These are phyloP conservation scores for Galendromus occidentalis DNA, from an alignment of 1,140 invertebrate genomes.

Conservation along the genomic window DNA sequence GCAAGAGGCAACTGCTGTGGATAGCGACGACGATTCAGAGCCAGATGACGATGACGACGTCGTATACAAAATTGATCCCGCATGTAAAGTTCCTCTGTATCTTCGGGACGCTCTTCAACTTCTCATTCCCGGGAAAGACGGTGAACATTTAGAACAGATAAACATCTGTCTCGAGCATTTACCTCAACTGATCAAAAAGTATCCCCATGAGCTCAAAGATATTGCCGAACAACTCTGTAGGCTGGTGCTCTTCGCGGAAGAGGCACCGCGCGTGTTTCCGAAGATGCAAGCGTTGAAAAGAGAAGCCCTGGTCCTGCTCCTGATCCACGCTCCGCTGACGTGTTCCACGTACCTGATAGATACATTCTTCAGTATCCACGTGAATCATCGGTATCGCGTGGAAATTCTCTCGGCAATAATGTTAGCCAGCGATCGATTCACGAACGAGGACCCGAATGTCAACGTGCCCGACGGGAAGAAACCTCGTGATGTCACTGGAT, in stretches of 20 bases:
- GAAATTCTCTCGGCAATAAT: constrained; percentile 1
- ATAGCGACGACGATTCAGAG: background rate
- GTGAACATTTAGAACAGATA: background rate
- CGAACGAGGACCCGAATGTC: background rate
- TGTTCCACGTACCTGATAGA: background rate
- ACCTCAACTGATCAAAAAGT: background rate
- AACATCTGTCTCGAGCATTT: constrained; percentile 10
- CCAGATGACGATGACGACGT: background rate
- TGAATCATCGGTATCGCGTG: background rate
- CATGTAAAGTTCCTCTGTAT: background rate
- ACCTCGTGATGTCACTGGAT: background rate
- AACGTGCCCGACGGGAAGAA: background rate
- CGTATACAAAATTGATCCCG: background rate
- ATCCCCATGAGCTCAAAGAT: background rate
- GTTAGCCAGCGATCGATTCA: background rate
- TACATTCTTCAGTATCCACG: background rate
- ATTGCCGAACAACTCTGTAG: background rate
- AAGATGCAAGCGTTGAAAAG: background rate
- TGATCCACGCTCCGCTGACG: background rate
- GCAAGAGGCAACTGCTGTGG: background rate
- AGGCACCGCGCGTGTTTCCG: background rate
- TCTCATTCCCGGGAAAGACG: background rate
- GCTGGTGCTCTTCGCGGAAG: background rate
- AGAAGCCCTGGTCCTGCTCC: background rate
- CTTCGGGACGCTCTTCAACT: background rate